Evolutionary conservation across 2,888 invertebrate genomes (phyloP).

Genomic region (Gastrophysa polygoni): DNA sequence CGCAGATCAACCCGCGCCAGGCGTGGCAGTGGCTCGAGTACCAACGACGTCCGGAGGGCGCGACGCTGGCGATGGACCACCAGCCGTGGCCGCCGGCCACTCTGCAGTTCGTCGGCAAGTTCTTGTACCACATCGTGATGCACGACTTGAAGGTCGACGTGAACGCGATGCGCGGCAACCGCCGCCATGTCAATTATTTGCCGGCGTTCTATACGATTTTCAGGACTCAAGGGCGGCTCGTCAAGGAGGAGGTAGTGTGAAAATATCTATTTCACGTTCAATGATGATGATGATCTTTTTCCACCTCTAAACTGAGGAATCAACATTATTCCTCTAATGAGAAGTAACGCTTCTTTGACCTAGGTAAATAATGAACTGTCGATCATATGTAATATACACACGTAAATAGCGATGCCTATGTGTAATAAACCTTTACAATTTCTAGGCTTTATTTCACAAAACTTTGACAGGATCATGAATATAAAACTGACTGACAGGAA

Average conservation of each 20-base stretch:
- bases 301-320: too few species aligned
- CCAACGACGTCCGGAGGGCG: slow-evolving; percentile 48
- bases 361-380: too few species aligned
- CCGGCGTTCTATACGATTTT: slow-evolving; percentile 84
- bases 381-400: too few species aligned
- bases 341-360: too few species aligned
- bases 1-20: slow-evolving; percentile 74
- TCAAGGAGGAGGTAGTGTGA: slow-evolving; percentile 69
- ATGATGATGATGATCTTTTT: too few species aligned
- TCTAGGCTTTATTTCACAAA: too few species aligned
- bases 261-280: too few species aligned
- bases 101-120: slow-evolving; percentile 74
- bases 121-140: slow-evolving; percentile 85
- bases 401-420: too few species aligned
- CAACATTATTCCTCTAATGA: too few species aligned
- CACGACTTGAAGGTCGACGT: slow-evolving; percentile 84
- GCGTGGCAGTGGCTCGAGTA: slow-evolving; percentile 74
- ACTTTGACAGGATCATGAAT: too few species aligned
- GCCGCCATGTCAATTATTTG: slow-evolving; percentile 63
- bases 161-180: slow-evolving; percentile 67
- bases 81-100: slow-evolving; percentile 72
- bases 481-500: too few species aligned
- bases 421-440: too few species aligned
- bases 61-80: slow-evolving; percentile 55
- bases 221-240: slow-evolving; percentile 67